Conservation (phyloP, 2,113 vertebrate species). For the Copsychus sechellarum region DNA sequence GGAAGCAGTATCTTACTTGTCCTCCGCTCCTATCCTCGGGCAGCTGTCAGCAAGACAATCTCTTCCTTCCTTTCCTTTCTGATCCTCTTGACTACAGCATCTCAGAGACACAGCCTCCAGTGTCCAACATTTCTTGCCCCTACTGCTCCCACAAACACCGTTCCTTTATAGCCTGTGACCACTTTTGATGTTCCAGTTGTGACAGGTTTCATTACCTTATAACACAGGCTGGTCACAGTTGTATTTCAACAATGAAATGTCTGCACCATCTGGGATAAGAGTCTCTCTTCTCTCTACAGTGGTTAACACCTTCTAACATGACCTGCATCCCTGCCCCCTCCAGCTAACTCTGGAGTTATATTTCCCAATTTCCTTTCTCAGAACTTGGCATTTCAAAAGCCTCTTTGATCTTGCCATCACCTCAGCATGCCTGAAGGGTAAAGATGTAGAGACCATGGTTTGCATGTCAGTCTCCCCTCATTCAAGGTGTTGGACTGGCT, state of each 20-base stretch:
- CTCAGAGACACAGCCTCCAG: conserved; percentile 34
- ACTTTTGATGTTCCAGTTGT: conserved; percentile 62
- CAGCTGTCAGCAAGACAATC: conserved; percentile 64
- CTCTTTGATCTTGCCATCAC: conserved; percentile 67
- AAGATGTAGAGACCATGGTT: conserved; percentile 55
- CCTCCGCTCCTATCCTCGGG: conserved; percentile 21
- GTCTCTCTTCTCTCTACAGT: conserved; percentile 47
- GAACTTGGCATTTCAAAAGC: conserved; percentile 71
- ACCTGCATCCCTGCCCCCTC: conserved; percentile 57
- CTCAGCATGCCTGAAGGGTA: conserved; percentile 44
- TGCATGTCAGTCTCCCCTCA: conserved; percentile 54
- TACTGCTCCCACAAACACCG: neutral
- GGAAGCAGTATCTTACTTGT: conserved; percentile 68
- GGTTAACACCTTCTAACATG: conserved; percentile 71
- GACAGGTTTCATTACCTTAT: conserved; percentile 60
- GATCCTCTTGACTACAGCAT: conserved; percentile 16
- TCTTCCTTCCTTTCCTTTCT: conserved; percentile 62
- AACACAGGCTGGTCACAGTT: conserved; percentile 28
- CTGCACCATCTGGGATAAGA: conserved; percentile 62
- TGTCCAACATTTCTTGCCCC: conserved; percentile 15
- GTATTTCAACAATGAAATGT: conserved; percentile 57
- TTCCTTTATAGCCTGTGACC: conserved; percentile 54
- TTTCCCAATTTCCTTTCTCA: conserved; percentile 70
- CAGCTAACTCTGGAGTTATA: conserved; percentile 65
- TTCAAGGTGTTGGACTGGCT: conserved; percentile 52